Evolutionary conservation across 2,888 invertebrate genomes (phyloP).

Genomic region (Axea sp.): DNA sequence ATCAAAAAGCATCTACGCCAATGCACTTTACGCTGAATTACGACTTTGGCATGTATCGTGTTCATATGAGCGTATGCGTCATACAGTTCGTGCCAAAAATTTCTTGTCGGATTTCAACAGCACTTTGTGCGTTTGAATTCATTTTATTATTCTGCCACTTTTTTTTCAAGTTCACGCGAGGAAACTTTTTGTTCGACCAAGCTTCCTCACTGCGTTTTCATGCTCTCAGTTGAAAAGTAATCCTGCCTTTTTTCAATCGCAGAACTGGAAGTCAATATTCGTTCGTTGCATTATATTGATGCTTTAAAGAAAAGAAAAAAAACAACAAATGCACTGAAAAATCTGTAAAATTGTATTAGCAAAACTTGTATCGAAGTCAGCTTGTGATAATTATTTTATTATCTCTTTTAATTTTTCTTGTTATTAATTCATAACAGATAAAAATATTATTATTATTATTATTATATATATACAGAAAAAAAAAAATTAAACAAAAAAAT

Average conservation of each 20-base stretch:
- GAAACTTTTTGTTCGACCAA: slow-evolving; percentile 24
- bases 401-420: too few relatives aligned
- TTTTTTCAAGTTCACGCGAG: slow-evolving; percentile 12
- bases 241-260: slow-evolving; percentile 1
- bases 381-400: too few relatives aligned
- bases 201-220: slow-evolving; percentile 8
- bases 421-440: too few relatives aligned
- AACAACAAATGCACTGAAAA: too few relatives aligned
- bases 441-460: too few relatives aligned
- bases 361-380: too few relatives aligned
- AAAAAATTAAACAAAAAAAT: too few relatives aligned
- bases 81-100: slow-evolving; percentile 56
- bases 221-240: slow-evolving; percentile 16
- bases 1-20: slow-evolving; percentile 72
- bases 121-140: slow-evolving; percentile 11
- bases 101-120: slow-evolving; percentile 43
- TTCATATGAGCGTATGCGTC: slow-evolving; percentile 49
- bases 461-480: too few relatives aligned
- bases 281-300: background rate
- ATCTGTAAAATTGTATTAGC: too few relatives aligned
- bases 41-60: slow-evolving; percentile 55
- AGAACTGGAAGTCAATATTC: background rate
- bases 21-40: slow-evolving; percentile 65
- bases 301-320: too few relatives aligned
- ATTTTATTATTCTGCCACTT: background rate